Evolutionary conservation across 2,797 vertebrate genomes (phyloP).

Genomic region (Liparis tanakae): DNA sequence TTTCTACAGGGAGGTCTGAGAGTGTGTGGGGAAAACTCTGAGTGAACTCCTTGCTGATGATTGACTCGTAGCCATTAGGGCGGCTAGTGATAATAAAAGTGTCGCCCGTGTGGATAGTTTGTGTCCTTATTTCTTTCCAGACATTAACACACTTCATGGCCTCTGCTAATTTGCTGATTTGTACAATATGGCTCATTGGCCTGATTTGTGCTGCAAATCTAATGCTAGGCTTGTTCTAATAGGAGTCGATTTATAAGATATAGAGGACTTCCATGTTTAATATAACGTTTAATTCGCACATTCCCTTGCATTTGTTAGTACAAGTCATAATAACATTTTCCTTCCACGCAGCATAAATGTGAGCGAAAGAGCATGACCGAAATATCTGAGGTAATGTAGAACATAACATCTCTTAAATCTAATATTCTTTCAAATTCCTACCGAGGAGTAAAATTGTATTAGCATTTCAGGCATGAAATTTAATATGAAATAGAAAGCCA

Average conservation of each 20-base stretch:
- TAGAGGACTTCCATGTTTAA: constrained; percentile 79
- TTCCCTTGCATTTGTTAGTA: constrained; percentile 78
- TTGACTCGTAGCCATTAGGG: constrained; percentile 84
- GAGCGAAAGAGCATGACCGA: constrained; percentile 71
- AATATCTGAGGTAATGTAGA: constrained; percentile 68
- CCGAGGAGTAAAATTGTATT: constrained; percentile 68
- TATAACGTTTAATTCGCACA: constrained; percentile 80
- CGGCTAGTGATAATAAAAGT: constrained; percentile 85
- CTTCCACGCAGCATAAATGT: constrained; percentile 73
- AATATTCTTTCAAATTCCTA: constrained; percentile 72
- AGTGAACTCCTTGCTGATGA: constrained; percentile 83
- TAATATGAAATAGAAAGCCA: constrained; percentile 53
- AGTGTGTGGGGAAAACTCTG: constrained; percentile 78
- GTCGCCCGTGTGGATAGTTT: constrained; percentile 82
- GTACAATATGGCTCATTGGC: constrained; percentile 87
- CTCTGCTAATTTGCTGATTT: constrained; percentile 87
- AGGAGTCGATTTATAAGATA: constrained; percentile 80
- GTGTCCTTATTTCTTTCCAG: constrained; percentile 82
- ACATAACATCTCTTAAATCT: constrained; percentile 71
- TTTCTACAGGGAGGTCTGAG: constrained; percentile 70
- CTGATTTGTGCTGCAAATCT: constrained; percentile 84
- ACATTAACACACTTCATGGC: constrained; percentile 88
- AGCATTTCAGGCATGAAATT: constrained; percentile 67
- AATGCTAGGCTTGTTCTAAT: constrained; percentile 84
- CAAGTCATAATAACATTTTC: constrained; percentile 80